Base-by-base conservation (phyloP, 2,113 vertebrate species). In the Phalacrocorax aristotelis region DNA sequence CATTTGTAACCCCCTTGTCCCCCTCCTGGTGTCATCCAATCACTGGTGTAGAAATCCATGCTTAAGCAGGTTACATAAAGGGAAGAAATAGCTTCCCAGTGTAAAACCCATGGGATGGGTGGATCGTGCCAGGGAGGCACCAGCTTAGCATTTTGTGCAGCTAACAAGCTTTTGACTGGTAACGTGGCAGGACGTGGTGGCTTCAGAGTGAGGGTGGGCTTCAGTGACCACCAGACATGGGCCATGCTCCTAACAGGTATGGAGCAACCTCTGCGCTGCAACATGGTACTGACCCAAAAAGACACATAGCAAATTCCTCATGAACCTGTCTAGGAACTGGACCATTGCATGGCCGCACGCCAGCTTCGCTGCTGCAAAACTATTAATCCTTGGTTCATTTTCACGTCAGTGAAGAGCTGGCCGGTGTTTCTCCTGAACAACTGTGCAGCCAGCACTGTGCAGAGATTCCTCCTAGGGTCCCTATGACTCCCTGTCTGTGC, bases 161-260 rank as follows among this genome's bases (percentile, higher is more conserved):
- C 58, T 65, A 29, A 30, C 8, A n/a, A 74, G 49, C 64, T 42
- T 87, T 17, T 48, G 60, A 18, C 15, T 55, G 58, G 17, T 69
- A 88, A 54, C 3, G 1, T 27, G 79, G 44, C 23, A 91, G 62
- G 46, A 49, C 71, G 40, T 0, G 0, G 61, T 40, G 51, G 27
- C 48, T 82, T 49, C 77, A 49, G 49, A 72, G 68, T 20, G 49
- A 72, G 7, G 6, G 32, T 17, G 5, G 36, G n/a, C 76, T 88
- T 71, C 61, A 76, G 0, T 1, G 7, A n/a, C 19, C 16, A 6
- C 40, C 36, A 42, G 46, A 34, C 36, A 34, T 5, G 10, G n/a
- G 14, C 29, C 26, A 9, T 40, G 68, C 21, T 69, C 46, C 40
- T 44, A 16, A 34, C 5, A n/a, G 34, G 13, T 48, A 46, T 2